Evolutionary conservation across 2,888 invertebrate species (phyloP), one percentile per base, ranked within the genome.

Genomic region (Elmis aenea): DNA sequence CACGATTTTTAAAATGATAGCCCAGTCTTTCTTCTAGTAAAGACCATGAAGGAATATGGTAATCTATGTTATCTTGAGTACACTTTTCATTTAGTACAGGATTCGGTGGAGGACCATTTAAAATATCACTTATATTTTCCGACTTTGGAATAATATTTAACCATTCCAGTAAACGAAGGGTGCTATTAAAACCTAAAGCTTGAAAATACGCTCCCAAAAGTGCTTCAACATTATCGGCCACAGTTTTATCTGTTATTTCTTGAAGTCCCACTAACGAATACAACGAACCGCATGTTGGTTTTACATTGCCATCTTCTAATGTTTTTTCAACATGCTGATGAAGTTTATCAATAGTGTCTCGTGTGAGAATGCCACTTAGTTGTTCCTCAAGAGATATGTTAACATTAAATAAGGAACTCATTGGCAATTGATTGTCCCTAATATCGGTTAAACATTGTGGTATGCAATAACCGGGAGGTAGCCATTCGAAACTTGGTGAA

Each of bases 141-240:
- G 57, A 49, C 20, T 39, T 14, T 1, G 67, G 67, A 21, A 68
- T 57, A 9, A 68, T 48, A 13, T 71, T 74, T 41, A 90, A 69
- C 70, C 66, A 68, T 66, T 60, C 66, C 35, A 51, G 23, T 13
- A 65, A 53, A 41, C 51, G 55, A 6, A 63, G 42, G 11, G 55
- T 60, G 16, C 60, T 61, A 28, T 43, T 26, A 33, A 74, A 55
- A 1, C 75, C 75, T 45, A 68, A 67, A 18, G 66, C 65, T 39
- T 69, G 64, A 1, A 90, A 74, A 61, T 86, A 86, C 2, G 76
- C 79, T 0, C 91, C 91, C 30, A 93, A 79, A 2, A 95, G 64
- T 0, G 93, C 85, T 67, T 95, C 94, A 2, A 91, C 83, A 42
- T 79, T 76, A 66, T 95, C 94, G 0, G 94, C 85, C 3, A 87